Conservation (phyloP, 2,888 invertebrate species). For the Aleiodes alternator region DNA sequence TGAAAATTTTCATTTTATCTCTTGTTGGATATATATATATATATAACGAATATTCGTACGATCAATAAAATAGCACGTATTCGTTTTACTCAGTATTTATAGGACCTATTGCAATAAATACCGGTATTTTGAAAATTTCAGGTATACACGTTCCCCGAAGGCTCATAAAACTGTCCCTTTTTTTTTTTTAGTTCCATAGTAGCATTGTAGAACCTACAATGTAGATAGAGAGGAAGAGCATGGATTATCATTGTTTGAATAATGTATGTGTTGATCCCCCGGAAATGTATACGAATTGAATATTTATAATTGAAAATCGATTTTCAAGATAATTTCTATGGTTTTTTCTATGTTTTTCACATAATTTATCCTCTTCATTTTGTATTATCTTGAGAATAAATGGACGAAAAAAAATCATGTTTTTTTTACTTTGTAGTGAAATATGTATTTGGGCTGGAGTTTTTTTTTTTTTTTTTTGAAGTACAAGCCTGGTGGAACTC, state of each 20-base stretch:
- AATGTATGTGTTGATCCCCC: constrained; percentile 27
- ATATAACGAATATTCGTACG: constrained; percentile 12
- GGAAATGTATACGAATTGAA: constrained; percentile 23
- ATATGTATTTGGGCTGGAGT: constrained; percentile 6
- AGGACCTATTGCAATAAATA: not conserved
- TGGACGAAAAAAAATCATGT: constrained; percentile 3
- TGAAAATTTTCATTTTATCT: not conserved
- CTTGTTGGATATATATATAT: not conserved
- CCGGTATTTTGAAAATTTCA: constrained; percentile 23
- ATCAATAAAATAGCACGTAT: constrained; percentile 29
- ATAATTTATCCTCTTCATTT: not conserved
- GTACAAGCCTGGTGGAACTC: constrained; percentile 32
- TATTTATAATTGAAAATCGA: constrained; percentile 24
- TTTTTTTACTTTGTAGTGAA: not conserved
- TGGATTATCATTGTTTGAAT: constrained; percentile 25
- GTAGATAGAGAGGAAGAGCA: constrained; percentile 10
- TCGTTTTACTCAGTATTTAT: constrained; percentile 10
- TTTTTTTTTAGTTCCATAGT: not conserved
- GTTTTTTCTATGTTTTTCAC: not conserved
- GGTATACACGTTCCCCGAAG: constrained; percentile 26
- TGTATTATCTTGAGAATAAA: not conserved
- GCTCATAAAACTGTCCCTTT: constrained; percentile 20
- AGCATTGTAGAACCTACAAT: constrained; percentile 23
- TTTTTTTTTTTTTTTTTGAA: not conserved
- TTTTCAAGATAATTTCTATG: constrained; percentile 2